These are phyloP conservation scores for Lagocephalus sceleratus DNA, from an alignment of 2,797 vertebrate species.

Conservation along the genomic window DNA sequence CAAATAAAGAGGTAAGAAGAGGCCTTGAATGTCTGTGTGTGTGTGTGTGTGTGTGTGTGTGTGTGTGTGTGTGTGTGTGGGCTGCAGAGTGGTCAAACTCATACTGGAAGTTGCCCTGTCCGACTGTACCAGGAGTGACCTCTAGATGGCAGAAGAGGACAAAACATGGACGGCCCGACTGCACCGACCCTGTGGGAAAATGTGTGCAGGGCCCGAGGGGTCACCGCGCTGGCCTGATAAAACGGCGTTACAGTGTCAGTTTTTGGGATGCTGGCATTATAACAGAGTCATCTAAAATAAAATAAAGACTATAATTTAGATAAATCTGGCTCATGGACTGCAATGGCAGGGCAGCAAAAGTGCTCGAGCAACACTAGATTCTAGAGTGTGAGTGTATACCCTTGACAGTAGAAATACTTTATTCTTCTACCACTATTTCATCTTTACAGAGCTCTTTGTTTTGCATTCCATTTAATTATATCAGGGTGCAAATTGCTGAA, in stretches of 20 bases:
- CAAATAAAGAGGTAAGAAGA: background rate
- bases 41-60: constrained; percentile 1
- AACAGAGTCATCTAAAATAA: constrained; percentile 8
- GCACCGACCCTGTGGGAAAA: background rate
- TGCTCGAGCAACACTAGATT: background rate
- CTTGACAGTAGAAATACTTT: constrained; percentile 33
- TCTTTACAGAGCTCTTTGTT: constrained; percentile 29
- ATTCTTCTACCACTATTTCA: constrained; percentile 35
- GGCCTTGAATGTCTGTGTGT: background rate
- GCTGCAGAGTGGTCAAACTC: background rate
- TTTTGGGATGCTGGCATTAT: constrained; percentile 2
- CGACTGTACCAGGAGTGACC: background rate
- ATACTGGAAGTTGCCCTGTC: too few species aligned
- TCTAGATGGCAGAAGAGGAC: constrained; percentile 61
- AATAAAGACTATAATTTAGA: constrained; percentile 13
- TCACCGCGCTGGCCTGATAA: background rate
- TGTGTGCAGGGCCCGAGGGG: too few species aligned
- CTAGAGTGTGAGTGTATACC: constrained; percentile 8
- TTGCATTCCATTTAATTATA: constrained; percentile 65
- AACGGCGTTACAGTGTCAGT: constrained; percentile 11
- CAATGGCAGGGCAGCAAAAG: constrained; percentile 16
- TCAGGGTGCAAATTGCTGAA: constrained; percentile 51
- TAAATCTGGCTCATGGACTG: constrained; percentile 11
- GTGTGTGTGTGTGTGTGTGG: background rate
- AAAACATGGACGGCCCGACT: background rate